A percentile compares a stretch with the other conserved stretches of the same genome.
Evolutionary conservation across 2,888 invertebrate species (phyloP).

Genomic region (Reticulitermes lucifugus): DNA sequence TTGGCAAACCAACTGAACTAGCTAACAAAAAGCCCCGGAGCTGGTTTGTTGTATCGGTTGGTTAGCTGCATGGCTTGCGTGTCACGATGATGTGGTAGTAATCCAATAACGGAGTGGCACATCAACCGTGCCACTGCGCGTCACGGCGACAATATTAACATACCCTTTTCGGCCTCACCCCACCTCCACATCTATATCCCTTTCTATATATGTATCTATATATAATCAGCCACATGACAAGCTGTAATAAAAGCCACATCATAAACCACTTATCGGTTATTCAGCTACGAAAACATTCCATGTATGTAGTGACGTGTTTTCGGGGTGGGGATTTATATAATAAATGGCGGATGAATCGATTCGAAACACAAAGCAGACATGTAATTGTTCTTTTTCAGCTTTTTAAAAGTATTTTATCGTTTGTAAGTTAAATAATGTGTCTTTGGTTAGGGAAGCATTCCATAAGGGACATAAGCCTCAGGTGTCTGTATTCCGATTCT

Average conservation of each 20-base stretch:
- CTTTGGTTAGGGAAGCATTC: constrained; percentile 8
- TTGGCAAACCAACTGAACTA: background rate
- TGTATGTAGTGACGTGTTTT: background rate
- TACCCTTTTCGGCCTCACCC: background rate
- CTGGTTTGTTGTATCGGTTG: background rate
- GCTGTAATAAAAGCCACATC: constrained; percentile 46
- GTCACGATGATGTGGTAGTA: constrained; percentile 17
- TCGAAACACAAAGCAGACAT: constrained; percentile 37
- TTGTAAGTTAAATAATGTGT: background rate
- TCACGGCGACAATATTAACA: constrained; percentile 27
- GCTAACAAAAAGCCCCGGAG: background rate
- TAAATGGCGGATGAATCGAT: constrained; percentile 20
- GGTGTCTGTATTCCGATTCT: background rate
- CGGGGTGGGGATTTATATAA: background rate
- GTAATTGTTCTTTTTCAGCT: constrained; percentile 24
- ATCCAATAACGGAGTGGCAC: constrained; percentile 31
- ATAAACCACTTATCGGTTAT: constrained; percentile 44
- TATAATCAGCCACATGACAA: constrained; percentile 24
- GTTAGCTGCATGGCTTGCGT: background rate
- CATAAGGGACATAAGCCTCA: background rate
- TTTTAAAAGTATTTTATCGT: constrained; percentile 5
- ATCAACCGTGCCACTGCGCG: constrained; percentile 17
- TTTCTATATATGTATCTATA: background rate
- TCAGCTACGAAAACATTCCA: constrained; percentile 35
- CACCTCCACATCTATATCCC: background rate